Evolutionary conservation across 2,888 invertebrate genomes (phyloP), one percentile per base, ranked within the genome.

Genomic region (Amphipoea oculea): DNA sequence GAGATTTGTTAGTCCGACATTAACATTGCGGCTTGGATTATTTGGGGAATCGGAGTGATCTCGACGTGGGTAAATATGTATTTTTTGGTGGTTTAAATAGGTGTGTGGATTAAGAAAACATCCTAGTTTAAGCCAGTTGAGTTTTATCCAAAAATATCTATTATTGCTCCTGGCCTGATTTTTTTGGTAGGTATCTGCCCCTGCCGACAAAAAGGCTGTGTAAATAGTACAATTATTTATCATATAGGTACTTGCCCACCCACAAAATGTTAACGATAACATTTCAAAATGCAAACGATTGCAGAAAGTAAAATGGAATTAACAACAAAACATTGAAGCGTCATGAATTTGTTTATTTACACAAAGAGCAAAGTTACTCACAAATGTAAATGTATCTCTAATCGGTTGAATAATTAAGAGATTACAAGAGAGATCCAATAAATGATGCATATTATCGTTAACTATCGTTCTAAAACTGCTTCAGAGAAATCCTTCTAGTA

Each of bases 1-100:
- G 81, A 87, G 89, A 88, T 90, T 91, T 90, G 88, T 86, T 86
- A 89, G 88, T 87, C 87, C 86, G 83, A 78, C 81, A 85, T 84
- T 84, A 82, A 83, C 86, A 88, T 88, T 86, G 86, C 57, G 88
- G 76, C 66, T 82, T 83, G 83, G 77, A 69, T 85, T 86, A 88
- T 84, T 86, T 82, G 73, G 73, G n/a, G 67, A 85, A 73, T 80
- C 76, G 75, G 81, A 82, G 76, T 86, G 72, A 85, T 81, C 77
- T 74, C 62, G 62, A 84, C 78, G 83, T 79, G 57, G 54, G 65
- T 71, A 79, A 78, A 65, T 40, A 84, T 45, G 40, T 51, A 12
- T 71, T 87, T 76, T 77, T 80, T 67, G 1, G 40, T 57, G 36
- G 72, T 76, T 71, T 73, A 40, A 60, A 29, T 66, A 70, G 17